Conservation (phyloP, 1,140 invertebrate genomes). For the Pseudobourletiella spinata region DNA sequence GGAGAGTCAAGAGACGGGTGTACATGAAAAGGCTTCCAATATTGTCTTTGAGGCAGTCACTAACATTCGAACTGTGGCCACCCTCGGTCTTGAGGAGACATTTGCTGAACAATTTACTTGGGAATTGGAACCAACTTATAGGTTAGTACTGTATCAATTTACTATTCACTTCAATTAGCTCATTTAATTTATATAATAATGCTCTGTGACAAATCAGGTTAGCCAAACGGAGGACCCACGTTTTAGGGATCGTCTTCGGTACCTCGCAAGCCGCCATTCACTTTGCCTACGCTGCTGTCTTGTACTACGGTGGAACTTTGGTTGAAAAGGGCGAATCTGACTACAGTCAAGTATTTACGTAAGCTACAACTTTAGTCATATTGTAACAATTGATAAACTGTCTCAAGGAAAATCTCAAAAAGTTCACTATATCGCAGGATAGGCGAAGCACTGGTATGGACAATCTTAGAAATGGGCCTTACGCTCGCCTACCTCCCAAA, state of each 20-base stretch:
- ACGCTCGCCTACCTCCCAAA: constrained; percentile 28
- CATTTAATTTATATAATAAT: too few species aligned
- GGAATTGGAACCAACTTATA: neutral
- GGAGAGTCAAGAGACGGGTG: constrained; percentile 38
- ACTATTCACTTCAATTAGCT: too few species aligned
- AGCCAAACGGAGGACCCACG: constrained; percentile 36
- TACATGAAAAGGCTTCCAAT: constrained; percentile 36
- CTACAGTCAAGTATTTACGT: constrained; percentile 47
- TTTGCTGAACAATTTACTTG: constrained; percentile 37
- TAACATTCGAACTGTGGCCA: constrained; percentile 49
- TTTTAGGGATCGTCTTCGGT: constrained; percentile 43
- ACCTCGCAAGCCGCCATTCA: constrained; percentile 44
- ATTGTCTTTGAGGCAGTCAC: constrained; percentile 46
- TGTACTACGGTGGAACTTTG: constrained; percentile 47
- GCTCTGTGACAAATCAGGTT: too few species aligned
- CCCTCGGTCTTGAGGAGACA: constrained; percentile 43
- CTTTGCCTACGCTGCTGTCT: constrained; percentile 46
- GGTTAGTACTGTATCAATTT: too few species aligned
- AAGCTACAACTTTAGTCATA: constrained; percentile 32
- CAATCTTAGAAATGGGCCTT: neutral
- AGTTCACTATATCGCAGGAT: neutral
- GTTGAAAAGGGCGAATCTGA: constrained; percentile 38
- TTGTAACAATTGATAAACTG: too few species aligned
- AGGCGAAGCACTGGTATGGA: neutral
- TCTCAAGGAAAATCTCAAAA: too few species aligned